phyloP scores from a whole-genome alignment of 2,797 vertebrate genomes.

The Phataginus tetradactyla region DNA sequence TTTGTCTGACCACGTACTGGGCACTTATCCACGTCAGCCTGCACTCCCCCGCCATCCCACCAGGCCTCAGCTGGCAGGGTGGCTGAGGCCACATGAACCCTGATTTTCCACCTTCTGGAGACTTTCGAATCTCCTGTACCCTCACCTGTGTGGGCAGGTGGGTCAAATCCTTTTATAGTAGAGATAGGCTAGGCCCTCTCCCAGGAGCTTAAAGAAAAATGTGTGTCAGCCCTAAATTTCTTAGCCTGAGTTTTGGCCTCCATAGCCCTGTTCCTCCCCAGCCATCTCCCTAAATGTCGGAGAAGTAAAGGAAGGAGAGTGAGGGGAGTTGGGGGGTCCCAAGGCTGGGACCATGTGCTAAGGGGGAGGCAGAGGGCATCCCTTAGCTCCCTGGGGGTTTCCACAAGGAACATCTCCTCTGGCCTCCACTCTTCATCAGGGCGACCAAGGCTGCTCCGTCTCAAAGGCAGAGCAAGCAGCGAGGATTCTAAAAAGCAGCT shows the following conservation, averaged over 20 bases:
- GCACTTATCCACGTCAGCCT: not conserved
- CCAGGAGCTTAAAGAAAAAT: not conserved
- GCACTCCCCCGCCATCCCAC: not conserved
- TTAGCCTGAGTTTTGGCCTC: slow-evolving; percentile 5
- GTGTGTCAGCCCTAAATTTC: not conserved
- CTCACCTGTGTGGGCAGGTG: not conserved
- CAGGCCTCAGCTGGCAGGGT: not conserved
- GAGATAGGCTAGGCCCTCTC: not conserved
- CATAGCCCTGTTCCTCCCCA: not conserved
- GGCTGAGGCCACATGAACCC: not conserved
- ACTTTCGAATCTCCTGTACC: not conserved
- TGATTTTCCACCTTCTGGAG: not conserved
- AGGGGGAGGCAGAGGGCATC: too few relatives aligned
- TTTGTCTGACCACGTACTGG: not conserved
- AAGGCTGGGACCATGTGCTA: not conserved
- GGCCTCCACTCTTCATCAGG: not conserved
- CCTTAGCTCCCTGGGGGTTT: not conserved
- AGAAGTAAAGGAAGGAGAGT: not conserved
- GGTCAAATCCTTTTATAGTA: not conserved
- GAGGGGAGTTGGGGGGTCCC: not conserved
- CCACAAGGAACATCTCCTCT: not conserved
- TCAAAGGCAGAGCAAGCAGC: not conserved
- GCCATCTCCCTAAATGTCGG: not conserved
- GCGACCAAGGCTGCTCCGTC: not conserved
- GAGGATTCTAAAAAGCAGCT: not conserved